A percentile compares a stretch with the other conserved stretches of the same genome.
phyloP scores from a whole-genome alignment of 2,888 invertebrate genomes.

The Polyommatus iphigenia region DNA sequence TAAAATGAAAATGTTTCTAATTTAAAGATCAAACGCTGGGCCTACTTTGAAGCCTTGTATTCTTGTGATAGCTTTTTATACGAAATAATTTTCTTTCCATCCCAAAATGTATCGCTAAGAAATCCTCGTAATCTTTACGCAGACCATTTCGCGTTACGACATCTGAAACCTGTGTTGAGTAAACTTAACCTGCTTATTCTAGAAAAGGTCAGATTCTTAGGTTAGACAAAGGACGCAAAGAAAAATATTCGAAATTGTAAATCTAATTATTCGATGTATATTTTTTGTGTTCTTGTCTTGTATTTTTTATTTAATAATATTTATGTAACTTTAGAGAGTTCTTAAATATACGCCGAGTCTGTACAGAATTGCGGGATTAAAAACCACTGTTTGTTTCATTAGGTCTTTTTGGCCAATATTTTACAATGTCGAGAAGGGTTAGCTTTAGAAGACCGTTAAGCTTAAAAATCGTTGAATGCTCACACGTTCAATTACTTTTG shows the following conservation, averaged over 20 bases:
- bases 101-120: background rate
- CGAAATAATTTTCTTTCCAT: constrained; percentile 1
- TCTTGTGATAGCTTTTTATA: constrained; percentile 25
- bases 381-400: background rate
- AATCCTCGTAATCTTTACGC: background rate
- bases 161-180: constrained; percentile 6
- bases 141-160: background rate
- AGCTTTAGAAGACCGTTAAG: background rate
- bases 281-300: background rate
- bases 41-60: constrained; percentile 24
- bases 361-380: background rate
- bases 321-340: background rate
- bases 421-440: background rate
- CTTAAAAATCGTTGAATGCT: background rate
- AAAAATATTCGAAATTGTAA: background rate
- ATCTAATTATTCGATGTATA: background rate
- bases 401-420: background rate
- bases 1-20: constrained; percentile 11
- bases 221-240: background rate
- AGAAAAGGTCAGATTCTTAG: background rate
- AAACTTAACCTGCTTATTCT: background rate
- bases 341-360: background rate
- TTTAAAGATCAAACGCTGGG: constrained; percentile 25
- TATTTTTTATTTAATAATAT: background rate
- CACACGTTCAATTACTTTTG: constrained; percentile 25